A percentile compares a stretch with the other conserved stretches of the same genome.
Conservation (phyloP, 2,888 invertebrate species). For the Oscheius sp. region DNA sequence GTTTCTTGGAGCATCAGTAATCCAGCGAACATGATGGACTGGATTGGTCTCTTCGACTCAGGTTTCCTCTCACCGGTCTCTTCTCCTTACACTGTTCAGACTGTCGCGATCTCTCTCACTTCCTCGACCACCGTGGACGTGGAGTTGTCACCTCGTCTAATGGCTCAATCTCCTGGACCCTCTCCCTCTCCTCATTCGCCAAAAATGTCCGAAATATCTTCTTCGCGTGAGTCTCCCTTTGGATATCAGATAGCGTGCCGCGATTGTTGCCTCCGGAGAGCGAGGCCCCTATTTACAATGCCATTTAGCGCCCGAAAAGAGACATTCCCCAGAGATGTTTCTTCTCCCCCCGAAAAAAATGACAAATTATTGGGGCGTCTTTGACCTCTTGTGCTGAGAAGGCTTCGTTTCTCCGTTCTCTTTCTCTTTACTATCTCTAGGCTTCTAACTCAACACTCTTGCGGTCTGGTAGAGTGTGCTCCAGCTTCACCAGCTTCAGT, state of each 20-base stretch:
- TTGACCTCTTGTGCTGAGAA: neutral
- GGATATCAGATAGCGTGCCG: slow-evolving; percentile 9
- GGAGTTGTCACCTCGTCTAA: slow-evolving; percentile 18
- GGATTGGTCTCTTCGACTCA: slow-evolving; percentile 57
- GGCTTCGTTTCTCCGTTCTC: neutral
- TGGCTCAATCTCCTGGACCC: slow-evolving; percentile 13
- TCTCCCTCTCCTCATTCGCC: slow-evolving; percentile 13
- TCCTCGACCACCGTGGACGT: slow-evolving; percentile 30
- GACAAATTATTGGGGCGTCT: neutral
- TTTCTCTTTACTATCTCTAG: neutral
- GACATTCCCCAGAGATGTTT: slow-evolving; percentile 20
- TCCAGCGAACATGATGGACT: slow-evolving; percentile 49
- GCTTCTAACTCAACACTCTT: neutral
- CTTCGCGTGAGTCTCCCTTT: slow-evolving; percentile 32
- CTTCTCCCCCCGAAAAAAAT: slow-evolving; percentile 8
- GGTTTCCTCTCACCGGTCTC: slow-evolving; percentile 33
- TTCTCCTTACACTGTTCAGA: slow-evolving; percentile 5
- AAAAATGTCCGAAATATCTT: slow-evolving; percentile 7
- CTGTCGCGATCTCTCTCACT: slow-evolving; percentile 26
- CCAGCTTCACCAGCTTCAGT: too few relatives aligned
- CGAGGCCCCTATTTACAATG: slow-evolving; percentile 26
- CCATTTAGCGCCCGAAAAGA: slow-evolving; percentile 21
- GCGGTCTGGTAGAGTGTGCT: neutral
- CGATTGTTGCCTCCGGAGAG: slow-evolving; percentile 16
- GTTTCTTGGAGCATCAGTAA: slow-evolving; percentile 46